A percentile compares a stretch with the other conserved stretches of the same genome.
These are phyloP conservation scores for Villa cingulata DNA, from an alignment of 2,888 invertebrate genomes.

Conservation along the genomic window DNA sequence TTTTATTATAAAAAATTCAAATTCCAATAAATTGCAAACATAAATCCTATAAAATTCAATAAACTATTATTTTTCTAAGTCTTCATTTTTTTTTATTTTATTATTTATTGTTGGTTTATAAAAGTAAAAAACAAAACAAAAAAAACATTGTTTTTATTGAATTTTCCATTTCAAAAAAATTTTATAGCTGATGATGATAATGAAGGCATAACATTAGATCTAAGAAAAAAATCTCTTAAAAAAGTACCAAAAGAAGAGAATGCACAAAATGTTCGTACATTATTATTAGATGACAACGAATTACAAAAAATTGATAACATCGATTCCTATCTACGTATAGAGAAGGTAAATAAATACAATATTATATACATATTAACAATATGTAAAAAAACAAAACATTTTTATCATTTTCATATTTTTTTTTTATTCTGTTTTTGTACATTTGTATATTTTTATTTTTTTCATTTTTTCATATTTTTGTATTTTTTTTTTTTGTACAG, in stretches of 20 bases:
- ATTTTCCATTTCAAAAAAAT: not conserved
- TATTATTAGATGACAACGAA: constrained; percentile 77
- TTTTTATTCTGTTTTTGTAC: constrained; percentile 1
- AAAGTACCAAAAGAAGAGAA: constrained; percentile 62
- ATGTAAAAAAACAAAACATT: no score
- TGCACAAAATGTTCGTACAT: constrained; percentile 49
- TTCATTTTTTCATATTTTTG: not conserved
- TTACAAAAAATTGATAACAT: constrained; percentile 76
- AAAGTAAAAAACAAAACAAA: no score
- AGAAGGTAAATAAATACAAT: constrained; percentile 52
- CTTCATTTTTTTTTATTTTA: no score
- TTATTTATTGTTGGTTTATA: no score
- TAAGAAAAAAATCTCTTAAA: constrained; percentile 65
- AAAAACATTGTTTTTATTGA: no score
- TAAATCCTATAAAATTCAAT: no score
- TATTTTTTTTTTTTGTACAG: constrained; percentile 36
- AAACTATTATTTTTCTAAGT: no score
- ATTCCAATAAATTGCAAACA: no score
- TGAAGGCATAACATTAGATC: constrained; percentile 46
- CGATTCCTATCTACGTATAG: constrained; percentile 63
- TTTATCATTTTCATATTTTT: no score
- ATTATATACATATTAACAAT: no score
- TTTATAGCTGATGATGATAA: constrained; percentile 28
- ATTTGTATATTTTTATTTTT: constrained; percentile 2
- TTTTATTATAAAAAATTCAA: no score